phyloP scores from a whole-genome alignment of 2,113 vertebrate genomes.

The Chaenogobius annularis region DNA sequence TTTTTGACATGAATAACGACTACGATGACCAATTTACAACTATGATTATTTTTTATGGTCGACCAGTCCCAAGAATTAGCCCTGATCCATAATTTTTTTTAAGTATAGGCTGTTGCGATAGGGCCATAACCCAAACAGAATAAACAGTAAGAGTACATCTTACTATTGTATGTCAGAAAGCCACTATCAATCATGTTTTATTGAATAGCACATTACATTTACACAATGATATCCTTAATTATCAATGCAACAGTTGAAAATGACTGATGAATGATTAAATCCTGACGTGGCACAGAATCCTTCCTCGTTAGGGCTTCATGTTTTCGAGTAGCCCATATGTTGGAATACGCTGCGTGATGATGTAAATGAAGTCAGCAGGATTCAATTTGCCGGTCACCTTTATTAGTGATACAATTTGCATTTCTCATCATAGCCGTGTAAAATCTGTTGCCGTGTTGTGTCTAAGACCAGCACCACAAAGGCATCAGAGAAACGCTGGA shows the following conservation, averaged over 20 bases:
- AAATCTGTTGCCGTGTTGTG: not conserved
- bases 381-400: not conserved
- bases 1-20: too few species aligned
- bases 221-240: not conserved
- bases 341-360: not conserved
- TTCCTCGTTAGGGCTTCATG: not conserved
- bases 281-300: not conserved
- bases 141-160: not conserved
- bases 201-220: not conserved
- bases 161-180: too few species aligned
- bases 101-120: not conserved
- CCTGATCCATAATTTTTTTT: not conserved
- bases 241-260: not conserved
- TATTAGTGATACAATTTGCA: not conserved
- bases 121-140: too few species aligned
- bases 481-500: constrained; percentile 8
- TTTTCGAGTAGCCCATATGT: not conserved
- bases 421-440: not conserved
- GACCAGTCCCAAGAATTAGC: too few species aligned
- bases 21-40: too few species aligned
- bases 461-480: not conserved
- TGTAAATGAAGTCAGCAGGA: not conserved
- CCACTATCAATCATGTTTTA: too few species aligned
- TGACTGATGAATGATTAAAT: not conserved
- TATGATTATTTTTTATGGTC: too few species aligned